Percentiles rank a stretch among this genome's conserved stretches.
phyloP scores from a whole-genome alignment of 2,113 vertebrate genomes.

The Zapornia atra region DNA sequence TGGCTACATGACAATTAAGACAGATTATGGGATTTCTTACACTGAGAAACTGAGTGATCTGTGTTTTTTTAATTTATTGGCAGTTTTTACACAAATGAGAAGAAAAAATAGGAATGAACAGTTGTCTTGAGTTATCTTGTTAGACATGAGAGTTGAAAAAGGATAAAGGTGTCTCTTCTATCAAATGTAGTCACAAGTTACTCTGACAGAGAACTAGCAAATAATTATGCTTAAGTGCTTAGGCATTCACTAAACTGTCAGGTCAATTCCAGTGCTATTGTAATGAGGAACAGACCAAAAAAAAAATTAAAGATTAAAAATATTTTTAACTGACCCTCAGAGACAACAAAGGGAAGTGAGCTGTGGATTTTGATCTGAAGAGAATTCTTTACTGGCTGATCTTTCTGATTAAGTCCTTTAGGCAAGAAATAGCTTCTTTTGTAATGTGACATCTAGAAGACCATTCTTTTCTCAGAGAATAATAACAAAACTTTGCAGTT shows the following conservation, averaged over 20 bases:
- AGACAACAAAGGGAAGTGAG: not conserved
- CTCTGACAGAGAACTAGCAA: not conserved
- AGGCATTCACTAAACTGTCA: not conserved
- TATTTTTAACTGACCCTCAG: not conserved
- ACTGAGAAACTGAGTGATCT: not conserved
- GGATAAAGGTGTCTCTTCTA: not conserved
- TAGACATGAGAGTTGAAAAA: not conserved
- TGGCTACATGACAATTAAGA: not conserved
- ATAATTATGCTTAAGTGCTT: not conserved
- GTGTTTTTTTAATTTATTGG: not conserved
- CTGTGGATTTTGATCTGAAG: not conserved
- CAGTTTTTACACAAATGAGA: not conserved
- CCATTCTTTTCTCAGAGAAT: not conserved
- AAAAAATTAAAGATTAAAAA: not conserved
- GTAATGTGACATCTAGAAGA: not conserved
- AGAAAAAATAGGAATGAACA: not conserved
- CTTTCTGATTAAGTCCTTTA: not conserved
- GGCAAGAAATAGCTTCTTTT: not conserved
- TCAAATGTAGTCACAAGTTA: fast-evolving
- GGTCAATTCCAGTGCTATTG: not conserved
- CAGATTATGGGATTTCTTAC: not conserved
- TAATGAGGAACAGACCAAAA: not conserved
- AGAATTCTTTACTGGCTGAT: not conserved
- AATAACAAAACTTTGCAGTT: not conserved
- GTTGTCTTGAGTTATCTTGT: not conserved